Conservation (phyloP, 2,113 vertebrate species). For the Colinus virginianus region DNA sequence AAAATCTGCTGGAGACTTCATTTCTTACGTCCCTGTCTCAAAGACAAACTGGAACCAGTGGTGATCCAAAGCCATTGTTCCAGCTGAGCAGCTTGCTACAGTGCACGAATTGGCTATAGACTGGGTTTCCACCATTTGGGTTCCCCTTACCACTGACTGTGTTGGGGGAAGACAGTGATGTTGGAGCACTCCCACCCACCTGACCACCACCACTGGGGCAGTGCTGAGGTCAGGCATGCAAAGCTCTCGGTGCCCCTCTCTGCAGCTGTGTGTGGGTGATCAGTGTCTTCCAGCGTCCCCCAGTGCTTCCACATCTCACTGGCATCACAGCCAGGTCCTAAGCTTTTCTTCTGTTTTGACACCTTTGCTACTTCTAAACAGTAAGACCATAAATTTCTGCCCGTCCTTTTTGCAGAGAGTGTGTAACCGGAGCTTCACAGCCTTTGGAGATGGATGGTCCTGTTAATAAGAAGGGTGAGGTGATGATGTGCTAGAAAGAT, state of each 20-base stretch:
- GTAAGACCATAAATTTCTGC: neutral
- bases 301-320: neutral
- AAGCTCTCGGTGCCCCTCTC: neutral
- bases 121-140: neutral
- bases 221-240: fast-evolving
- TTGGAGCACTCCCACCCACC: neutral
- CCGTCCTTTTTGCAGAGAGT: neutral
- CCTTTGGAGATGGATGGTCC: neutral
- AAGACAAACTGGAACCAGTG: neutral
- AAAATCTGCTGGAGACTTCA: neutral
- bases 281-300: neutral
- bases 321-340: neutral
- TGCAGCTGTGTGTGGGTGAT: neutral
- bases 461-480: neutral
- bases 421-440: neutral
- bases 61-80: neutral
- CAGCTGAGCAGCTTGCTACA: neutral
- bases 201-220: fast-evolving
- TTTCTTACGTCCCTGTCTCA: neutral
- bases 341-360: neutral
- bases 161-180: neutral
- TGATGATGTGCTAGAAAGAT: neutral
- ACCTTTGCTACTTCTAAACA: neutral
- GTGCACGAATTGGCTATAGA: neutral
- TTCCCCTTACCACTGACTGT: neutral